phyloP scores from a whole-genome alignment of 2,113 vertebrate species.

The Nansenia antarctica region DNA sequence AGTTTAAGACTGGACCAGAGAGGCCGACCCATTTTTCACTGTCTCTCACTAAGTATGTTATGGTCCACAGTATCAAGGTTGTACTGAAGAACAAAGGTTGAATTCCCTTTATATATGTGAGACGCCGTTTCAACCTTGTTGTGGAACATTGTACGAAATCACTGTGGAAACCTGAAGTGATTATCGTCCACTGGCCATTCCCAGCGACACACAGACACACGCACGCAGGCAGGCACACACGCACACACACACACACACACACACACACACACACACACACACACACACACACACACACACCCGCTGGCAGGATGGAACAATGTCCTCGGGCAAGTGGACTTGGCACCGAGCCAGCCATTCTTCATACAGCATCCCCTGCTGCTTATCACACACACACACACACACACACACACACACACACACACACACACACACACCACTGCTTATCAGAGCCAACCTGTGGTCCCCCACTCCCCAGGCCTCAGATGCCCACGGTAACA shows the following conservation, averaged over 20 bases:
- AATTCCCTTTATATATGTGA: too few relatives aligned
- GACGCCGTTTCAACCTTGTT: too few relatives aligned
- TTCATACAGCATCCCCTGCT: neutral
- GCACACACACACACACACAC: neutral
- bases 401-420: neutral
- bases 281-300: slow-evolving; percentile 9
- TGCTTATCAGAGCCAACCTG: neutral
- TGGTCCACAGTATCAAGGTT: too few relatives aligned
- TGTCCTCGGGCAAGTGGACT: neutral
- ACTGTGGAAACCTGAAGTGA: neutral
- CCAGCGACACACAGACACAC: neutral
- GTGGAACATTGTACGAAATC: neutral
- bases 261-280: neutral
- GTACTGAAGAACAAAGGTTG: too few relatives aligned
- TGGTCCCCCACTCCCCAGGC: neutral
- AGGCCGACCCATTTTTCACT: too few relatives aligned
- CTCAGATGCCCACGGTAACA: neutral
- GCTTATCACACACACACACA: slow-evolving; percentile 8
- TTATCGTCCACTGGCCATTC: neutral
- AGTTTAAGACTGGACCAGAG: too few relatives aligned
- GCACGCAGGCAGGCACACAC: neutral
- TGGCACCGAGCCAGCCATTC: slow-evolving; percentile 34
- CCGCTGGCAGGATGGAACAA: slow-evolving; percentile 2
- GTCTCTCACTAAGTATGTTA: too few relatives aligned
- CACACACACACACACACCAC: neutral